Evolutionary conservation across 1,140 invertebrate genomes (phyloP), one percentile per base, ranked within the genome.

Genomic region (Periplaneta americana): DNA sequence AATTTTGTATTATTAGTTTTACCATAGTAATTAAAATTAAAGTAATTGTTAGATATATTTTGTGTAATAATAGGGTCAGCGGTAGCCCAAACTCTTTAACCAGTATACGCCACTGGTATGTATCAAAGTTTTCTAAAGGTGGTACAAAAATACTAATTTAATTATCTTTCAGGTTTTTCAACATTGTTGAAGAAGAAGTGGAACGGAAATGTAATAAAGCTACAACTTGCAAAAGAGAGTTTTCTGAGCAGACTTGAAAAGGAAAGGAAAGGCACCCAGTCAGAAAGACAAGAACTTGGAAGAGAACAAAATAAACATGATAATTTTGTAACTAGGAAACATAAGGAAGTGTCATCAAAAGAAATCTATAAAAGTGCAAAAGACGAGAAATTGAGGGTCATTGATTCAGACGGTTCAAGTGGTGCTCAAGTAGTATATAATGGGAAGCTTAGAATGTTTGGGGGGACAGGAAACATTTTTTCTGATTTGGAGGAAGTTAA

Each of bases 181-280:
- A 77, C 33, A 34, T 77, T 77, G 33, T 77, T 31, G 10, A 33
- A 9, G 8, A 1, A 77, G 17, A 36, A 77, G 8, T 77, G 31
- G 75, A 77, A 77, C 33, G 75, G 32, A n/a, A 34, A 77, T 33
- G 33, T 6, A 8, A 77, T 77, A 34, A 77, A 77, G 33, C 31
- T 77, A 28, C n/a, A 77, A 28, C 75, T 77, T 77, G 75, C 75
- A 22, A 77, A 77, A 31, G 75, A 77, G 35, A 77, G 75, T 77
- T 77, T 77, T 77, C 35, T 77, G 2, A 77, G 75, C 33, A 34
- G 75, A 17, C 75, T 77, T 77, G 17, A 77, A 22, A 77, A 36
- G 35, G 32, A 77, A 77, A 34, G 75, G 15, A n/a, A 77, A 5
- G 31, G 15, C 8, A n/a, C 17, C 17, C 17, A 66, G 17, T 66